Base-by-base conservation (phyloP, 2,888 invertebrate species). In the Pollenia griseotomentosa region DNA sequence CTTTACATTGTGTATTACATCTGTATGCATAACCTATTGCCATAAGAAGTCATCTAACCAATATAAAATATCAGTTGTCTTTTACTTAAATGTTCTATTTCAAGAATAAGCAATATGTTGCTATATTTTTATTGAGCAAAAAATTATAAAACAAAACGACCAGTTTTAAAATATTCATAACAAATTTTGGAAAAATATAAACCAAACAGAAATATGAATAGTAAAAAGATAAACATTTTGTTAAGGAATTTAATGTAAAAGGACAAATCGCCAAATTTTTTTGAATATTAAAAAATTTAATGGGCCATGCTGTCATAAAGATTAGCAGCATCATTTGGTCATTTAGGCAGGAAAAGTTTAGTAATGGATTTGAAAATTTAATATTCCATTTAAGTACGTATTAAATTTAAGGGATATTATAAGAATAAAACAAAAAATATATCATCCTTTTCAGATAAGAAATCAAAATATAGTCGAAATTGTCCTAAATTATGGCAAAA, bases 121-220 rank as follows among this genome's bases (percentile, higher is more conserved):
- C 68, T 75, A 75, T 44, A 74, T 68, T 75, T 80, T 53, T 80
- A 63, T 5, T 53, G 14, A 44, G 12, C n/a, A 11, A 23, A 11
- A 70, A 55, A 53, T 70, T 19, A 42, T 16, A 10, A 70, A 42
- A 55, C 44, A 33, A 63, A 42, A 70, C 10, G 42, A 57, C 57
- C 73, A 81, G 46, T 48, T 44, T 81, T 81, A 74, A 81, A 81
- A 66, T 74, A 81, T 81, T 81, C 81, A 81, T 81, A 65, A 63
- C 51, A 68, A 75, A 74, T 33, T 33, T 33, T 33, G 42, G 16
- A 16, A 12, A 16, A 19, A 46, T 19, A 63, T 12, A 44, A 11
- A n/a, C 65, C 19, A 48, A 55, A 57, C 73, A 66, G 48, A 81
- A 73, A 73, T 81, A 74, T 81, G 81, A 81, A 81, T 81, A 66